Conservation (phyloP, 2,888 invertebrate species). For the Hypena proboscidalis region DNA sequence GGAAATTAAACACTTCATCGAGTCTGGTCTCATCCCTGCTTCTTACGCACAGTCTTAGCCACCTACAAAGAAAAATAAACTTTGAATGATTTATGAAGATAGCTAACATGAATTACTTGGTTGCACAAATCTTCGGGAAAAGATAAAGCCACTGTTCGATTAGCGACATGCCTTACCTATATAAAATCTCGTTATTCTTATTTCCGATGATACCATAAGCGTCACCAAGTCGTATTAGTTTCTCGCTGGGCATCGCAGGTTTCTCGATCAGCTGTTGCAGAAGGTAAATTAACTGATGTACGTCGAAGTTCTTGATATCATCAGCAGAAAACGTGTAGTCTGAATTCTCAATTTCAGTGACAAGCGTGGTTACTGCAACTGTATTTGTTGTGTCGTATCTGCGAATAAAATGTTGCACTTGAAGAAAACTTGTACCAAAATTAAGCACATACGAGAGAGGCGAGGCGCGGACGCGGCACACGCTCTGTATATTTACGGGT, state of each 20-base stretch:
- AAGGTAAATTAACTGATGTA: slow-evolving; percentile 89
- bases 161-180: slow-evolving; percentile 41
- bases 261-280: slow-evolving; percentile 88
- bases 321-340: slow-evolving; percentile 71
- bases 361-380: slow-evolving; percentile 85
- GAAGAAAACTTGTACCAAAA: too few relatives aligned
- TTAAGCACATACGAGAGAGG: background rate
- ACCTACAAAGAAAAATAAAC: slow-evolving; percentile 81
- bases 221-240: slow-evolving; percentile 65
- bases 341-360: slow-evolving; percentile 65
- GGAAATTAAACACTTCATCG: slow-evolving; percentile 89
- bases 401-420: slow-evolving; percentile 5
- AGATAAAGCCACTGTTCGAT: too few relatives aligned
- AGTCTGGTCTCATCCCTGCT: slow-evolving; percentile 89
- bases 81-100: too few relatives aligned
- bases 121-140: too few relatives aligned
- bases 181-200: slow-evolving; percentile 92
- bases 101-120: too few relatives aligned
- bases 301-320: slow-evolving; percentile 85
- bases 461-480: background rate
- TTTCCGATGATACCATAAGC: slow-evolving; percentile 87
- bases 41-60: slow-evolving; percentile 91
- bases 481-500: too few relatives aligned
- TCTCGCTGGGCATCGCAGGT: slow-evolving; percentile 79
- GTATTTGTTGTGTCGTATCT: slow-evolving; percentile 89